Evolutionary conservation across 2,797 vertebrate species (phyloP).

Genomic region (Eulemur mongoz): DNA sequence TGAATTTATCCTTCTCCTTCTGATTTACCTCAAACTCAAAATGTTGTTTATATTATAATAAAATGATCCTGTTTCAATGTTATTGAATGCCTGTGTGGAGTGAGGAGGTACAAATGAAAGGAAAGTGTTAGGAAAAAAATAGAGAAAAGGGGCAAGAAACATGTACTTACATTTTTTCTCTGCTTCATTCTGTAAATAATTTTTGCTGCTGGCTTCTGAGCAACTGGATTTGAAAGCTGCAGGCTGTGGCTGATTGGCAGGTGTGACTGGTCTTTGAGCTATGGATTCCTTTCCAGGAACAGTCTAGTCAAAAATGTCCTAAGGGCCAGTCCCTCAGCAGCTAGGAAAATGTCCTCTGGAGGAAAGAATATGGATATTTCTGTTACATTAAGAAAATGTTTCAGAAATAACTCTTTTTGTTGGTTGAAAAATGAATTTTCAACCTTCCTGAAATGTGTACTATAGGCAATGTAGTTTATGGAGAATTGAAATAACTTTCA

Average conservation of each 20-base stretch:
- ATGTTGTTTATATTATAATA: background rate
- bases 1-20: conserved; percentile 32
- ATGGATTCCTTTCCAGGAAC: background rate
- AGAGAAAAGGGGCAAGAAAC: background rate
- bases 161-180: background rate
- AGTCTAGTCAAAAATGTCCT: background rate
- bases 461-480: background rate
- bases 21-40: background rate
- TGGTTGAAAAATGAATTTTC: background rate
- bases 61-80: background rate
- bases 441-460: background rate
- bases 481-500: conserved; percentile 8
- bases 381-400: background rate
- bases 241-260: conserved; percentile 8
- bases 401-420: conserved; percentile 13
- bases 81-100: background rate
- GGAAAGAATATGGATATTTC: background rate
- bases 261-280: conserved; percentile 7
- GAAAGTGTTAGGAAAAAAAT: background rate
- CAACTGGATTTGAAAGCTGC: conserved; percentile 30
- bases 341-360: conserved; percentile 19
- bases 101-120: background rate
- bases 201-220: background rate
- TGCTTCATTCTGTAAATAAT: background rate
- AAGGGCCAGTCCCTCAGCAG: background rate